Base-by-base conservation (phyloP, 1,140 invertebrate species). In the Drosophila albomicans region DNA sequence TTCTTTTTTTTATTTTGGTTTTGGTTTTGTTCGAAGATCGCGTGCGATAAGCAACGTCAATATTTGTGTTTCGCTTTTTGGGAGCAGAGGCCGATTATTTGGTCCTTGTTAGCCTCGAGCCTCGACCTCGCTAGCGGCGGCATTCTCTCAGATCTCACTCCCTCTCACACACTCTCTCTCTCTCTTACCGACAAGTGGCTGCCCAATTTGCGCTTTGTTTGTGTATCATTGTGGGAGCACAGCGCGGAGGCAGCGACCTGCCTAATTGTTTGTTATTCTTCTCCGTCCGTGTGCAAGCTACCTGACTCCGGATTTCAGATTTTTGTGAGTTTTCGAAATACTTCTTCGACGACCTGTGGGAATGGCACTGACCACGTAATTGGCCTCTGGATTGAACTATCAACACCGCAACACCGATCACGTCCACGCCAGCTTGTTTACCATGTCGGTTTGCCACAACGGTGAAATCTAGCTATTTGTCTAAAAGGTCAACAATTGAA, bases 21-120 rank as follows among this genome's bases (percentile, higher is more conserved):
- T 25, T 25, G 20, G 20, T 25, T 71, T 51, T 71, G 43, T 38
- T 58, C 48, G 41, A 38, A 58, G 87, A 91, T 91, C 87, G 87
- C 87, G 87, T 91, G 87, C 82, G 87, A 91, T 91, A 91, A 86
- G 78, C 84, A 91, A 91, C 71, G 82, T 90, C 87, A 89, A 89
- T 91, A 91, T 91, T 88, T 88, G 85, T 89, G 77, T 89, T 84
- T 86, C 65, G 78, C 72, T 76, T 68, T 25, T 74, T 71, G 68
- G 66, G 70, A 63, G 66, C 58, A 69, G 35, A 43, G 73, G 61
- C 52, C 61, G 67, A 71, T 87, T 87, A 88, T 86, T 79, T 72
- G 67, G 68, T 76, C 69, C 75, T 77, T 77, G 74, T 77, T 77
- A 72, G 63, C 49, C 74, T 41, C 61, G 45, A 52, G 5, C 2